Conservation (phyloP, 1,140 invertebrate genomes). For the Palaemon carinicauda region DNA sequence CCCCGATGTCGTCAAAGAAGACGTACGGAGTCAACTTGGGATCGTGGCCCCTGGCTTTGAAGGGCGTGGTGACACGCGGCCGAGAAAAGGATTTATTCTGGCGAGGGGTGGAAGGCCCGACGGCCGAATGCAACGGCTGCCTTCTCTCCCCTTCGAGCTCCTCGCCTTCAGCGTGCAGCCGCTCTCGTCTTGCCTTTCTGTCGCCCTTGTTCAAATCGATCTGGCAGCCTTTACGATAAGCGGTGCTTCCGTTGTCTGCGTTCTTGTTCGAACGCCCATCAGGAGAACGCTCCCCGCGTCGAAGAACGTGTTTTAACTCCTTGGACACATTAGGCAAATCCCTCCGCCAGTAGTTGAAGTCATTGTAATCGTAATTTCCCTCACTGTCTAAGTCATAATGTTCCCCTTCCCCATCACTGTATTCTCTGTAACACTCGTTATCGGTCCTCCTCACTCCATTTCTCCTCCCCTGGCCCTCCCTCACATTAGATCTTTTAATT, state of each 20-base stretch:
- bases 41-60: too few species aligned
- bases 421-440: background rate
- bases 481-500: background rate
- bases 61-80: background rate
- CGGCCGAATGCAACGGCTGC: background rate
- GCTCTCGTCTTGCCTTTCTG: too few species aligned
- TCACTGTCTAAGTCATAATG: background rate
- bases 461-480: background rate
- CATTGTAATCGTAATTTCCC: background rate
- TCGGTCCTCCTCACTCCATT: background rate
- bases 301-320: conserved; percentile 7
- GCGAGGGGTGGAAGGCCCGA: background rate
- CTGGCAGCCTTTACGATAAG: too few species aligned
- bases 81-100: background rate
- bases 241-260: too few species aligned
- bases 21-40: background rate
- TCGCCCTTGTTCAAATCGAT: too few species aligned
- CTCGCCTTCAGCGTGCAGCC: background rate
- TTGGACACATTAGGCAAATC: conserved; percentile 33
- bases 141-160: background rate
- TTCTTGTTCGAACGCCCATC: conserved; percentile 11
- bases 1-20: background rate
- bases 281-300: background rate
- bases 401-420: background rate
- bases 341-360: conserved; percentile 40